These are phyloP conservation scores for Ancistrus triradiatus DNA, from an alignment of 2,113 vertebrate species.

Conservation along the genomic window DNA sequence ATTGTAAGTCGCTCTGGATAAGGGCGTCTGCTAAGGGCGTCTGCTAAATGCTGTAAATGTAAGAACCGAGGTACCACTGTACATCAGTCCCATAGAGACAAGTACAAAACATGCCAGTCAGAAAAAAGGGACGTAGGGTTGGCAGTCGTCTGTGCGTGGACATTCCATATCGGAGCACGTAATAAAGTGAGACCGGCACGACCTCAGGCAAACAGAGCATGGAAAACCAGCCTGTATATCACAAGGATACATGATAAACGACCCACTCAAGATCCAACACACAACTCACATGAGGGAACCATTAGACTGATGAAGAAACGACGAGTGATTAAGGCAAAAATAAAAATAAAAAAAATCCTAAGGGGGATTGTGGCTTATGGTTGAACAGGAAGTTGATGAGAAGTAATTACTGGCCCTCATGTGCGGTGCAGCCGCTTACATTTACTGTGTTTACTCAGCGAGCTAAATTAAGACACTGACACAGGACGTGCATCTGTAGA, in stretches of 20 bases:
- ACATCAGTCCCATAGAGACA: background rate
- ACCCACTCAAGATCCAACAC: background rate
- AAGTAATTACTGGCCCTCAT: slow-evolving; percentile 20
- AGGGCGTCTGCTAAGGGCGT: no score
- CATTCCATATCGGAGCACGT: slow-evolving; percentile 17
- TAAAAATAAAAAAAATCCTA: background rate
- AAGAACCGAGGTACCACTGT: no score
- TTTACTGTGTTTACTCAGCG: slow-evolving; percentile 14
- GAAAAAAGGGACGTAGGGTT: background rate
- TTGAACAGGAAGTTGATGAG: slow-evolving; percentile 18
- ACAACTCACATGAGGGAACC: background rate
- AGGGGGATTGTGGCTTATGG: slow-evolving; percentile 1
- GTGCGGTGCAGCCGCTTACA: background rate
- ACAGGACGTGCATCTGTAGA: background rate
- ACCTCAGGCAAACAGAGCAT: background rate
- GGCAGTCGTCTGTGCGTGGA: slow-evolving; percentile 2
- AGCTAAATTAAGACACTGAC: background rate
- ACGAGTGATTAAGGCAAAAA: no score
- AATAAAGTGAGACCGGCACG: background rate
- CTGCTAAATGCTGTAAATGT: no score
- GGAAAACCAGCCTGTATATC: background rate
- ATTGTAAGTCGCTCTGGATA: no score
- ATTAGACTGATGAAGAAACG: no score
- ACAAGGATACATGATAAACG: background rate
- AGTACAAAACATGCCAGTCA: background rate